Evolutionary conservation across 2,888 invertebrate genomes (phyloP), one percentile per base, ranked within the genome.

Genomic region (Acronicta leporina): DNA sequence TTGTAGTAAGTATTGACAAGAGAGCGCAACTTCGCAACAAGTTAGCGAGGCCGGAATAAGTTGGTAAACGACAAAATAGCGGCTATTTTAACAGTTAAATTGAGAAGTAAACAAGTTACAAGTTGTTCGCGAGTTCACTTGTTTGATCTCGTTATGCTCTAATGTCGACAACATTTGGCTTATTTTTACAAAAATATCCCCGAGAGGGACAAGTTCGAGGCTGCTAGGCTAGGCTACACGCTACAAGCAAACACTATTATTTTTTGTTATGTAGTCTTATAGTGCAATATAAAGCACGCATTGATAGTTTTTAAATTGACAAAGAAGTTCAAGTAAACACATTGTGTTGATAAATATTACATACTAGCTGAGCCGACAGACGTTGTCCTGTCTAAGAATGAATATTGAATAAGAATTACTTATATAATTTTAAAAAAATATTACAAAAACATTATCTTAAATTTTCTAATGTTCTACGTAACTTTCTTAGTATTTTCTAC

Each of bases 21-120:
- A 51, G 42, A 20, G 42, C 41, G 27, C 49, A 38, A 25, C 52
- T 25, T 58, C 35, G 43, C 43, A 60, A 56, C 55, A 66, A 69
- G 72, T 61, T 35, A 50, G 33, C 20, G 41, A 41, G 56, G 47
- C 8, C 35, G 49, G 30, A 15, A 47, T n/a, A 59, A 70, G 40
- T 73, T 43, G 63, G 27, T 57, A 33, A 70, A 51, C 59, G 58
- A 60, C 43, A 50, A 54, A 55, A 67, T 46, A 48, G 48, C 54
- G 41, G 51, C 44, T 55, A 60, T 70, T 73, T 69, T 46, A 73
- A 48, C 59, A 51, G 56, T 59, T 65, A 62, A 57, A 63, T 72
- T 59, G 63, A 53, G 44, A 54, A 58, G 20, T 53, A 70, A 73
- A 64, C 57, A 68, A 60, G 66, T 73, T 67, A 52, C 51, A 63